A percentile compares a stretch with the other conserved stretches of the same genome.
Conservation (phyloP, 2,113 vertebrate species). For the Dipodomys merriami region DNA sequence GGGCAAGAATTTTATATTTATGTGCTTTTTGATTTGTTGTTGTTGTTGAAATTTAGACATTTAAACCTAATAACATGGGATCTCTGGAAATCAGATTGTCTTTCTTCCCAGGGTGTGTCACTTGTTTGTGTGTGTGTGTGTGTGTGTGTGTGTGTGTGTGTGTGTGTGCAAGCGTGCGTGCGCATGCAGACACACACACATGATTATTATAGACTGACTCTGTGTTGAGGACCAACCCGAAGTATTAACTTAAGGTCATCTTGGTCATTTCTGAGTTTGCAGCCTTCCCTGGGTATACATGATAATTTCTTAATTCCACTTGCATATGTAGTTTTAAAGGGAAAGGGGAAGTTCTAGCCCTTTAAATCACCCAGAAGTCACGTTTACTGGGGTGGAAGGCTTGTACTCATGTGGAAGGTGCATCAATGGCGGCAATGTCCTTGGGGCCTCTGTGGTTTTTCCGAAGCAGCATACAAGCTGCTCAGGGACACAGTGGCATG, state of each 20-base stretch:
- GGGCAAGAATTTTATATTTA: not conserved
- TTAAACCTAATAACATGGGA: not conserved
- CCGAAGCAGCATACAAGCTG: not conserved
- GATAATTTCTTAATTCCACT: not conserved
- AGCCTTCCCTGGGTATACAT: not conserved
- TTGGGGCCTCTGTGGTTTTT: not conserved
- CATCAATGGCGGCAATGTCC: not conserved
- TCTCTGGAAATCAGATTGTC: not conserved
- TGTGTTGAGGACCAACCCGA: not conserved
- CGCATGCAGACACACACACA: not conserved
- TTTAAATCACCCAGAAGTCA: not conserved
- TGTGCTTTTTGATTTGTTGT: not conserved
- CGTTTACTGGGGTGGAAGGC: not conserved
- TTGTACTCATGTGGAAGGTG: not conserved
- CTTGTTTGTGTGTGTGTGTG: not conserved
- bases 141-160: too few species aligned
- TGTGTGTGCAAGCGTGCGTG: too few species aligned
- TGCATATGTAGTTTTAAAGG: not conserved
- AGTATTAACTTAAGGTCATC: not conserved
- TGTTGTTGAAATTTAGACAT: not conserved
- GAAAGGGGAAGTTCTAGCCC: not conserved
- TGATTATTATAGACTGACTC: not conserved
- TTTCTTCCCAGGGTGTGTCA: not conserved
- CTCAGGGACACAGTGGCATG: not conserved
- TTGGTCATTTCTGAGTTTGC: not conserved